Evolutionary conservation across 2,888 invertebrate species (phyloP).

Genomic region (Psococerastis gibbosa): DNA sequence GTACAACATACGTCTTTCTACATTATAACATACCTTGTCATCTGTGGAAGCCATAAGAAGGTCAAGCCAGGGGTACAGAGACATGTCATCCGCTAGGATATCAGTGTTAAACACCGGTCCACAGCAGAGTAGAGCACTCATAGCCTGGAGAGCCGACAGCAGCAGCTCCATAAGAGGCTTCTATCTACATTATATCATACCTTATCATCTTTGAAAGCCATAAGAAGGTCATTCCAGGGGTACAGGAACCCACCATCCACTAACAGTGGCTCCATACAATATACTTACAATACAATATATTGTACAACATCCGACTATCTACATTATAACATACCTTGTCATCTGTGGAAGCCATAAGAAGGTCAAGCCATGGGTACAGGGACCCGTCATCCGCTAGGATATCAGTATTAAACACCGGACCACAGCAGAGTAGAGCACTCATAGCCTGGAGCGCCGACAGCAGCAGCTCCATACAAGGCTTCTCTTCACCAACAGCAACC

Average conservation of each 20-base stretch:
- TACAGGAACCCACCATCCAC: conserved; percentile 84
- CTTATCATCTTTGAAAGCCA: conserved; percentile 74
- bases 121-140: conserved; percentile 89
- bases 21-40: conserved; percentile 70
- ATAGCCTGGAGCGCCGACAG: conserved; percentile 64
- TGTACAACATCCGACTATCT: no score
- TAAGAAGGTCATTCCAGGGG: conserved; percentile 80
- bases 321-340: conserved; percentile 60
- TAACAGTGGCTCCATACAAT: no score
- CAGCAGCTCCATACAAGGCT: conserved; percentile 31
- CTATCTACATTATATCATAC: no score
- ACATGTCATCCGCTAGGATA: conserved; percentile 76
- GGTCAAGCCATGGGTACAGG: conserved; percentile 83
- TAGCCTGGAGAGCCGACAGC: conserved; percentile 57
- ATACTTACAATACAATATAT: no score
- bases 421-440: conserved; percentile 90
- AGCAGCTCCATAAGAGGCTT: no score
- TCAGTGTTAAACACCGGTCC: conserved; percentile 85
- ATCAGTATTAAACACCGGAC: conserved; percentile 76
- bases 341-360: conserved; percentile 70
- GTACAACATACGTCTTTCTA: no score
- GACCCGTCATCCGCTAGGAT: conserved; percentile 79
- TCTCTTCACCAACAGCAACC: conserved; percentile 12
- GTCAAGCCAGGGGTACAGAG: conserved; percentile 84
- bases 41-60: conserved; percentile 72